Evolutionary conservation across 2,888 invertebrate genomes (phyloP), one percentile per base, ranked within the genome.

Genomic region (Pollenia labialis): DNA sequence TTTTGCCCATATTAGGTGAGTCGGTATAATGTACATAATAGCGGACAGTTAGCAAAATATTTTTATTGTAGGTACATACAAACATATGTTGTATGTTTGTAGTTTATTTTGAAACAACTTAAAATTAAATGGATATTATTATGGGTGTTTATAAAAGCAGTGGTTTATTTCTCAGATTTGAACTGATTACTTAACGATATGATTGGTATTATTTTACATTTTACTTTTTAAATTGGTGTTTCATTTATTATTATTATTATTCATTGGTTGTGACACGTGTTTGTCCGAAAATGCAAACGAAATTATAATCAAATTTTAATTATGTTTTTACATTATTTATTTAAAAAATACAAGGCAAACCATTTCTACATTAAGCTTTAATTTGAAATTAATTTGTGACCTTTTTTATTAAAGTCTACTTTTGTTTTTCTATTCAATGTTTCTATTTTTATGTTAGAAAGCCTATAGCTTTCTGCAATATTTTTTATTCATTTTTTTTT

Each of bases 261-360:
- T 32, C 6, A 32, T 68, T 71, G 46, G 56, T 71, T 75, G 58
- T 50, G 69, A 69, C 16, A 71, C 52, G 50, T 58, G 32, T 82
- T 32, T 77, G 64, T 66, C 46, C 10, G 60, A 58, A 80, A 64
- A 72, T 85, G 79, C 75, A 85, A 79, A 56, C 69, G 48, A 81
- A 64, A 62, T 46, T 82, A 32, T 62, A 56, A 75, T 68, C 46
- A 46, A 79, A 69, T 60, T 85, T 72, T 32, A 32, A 50, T 54
- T 40, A 64, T 44, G 16, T 75, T 80, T 84, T 83, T 83, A 75
- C 58, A 81, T 68, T 64, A 32, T 86, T 82, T 54, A 72, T 81
- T 74, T 76, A 76, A 80, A 83, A 87, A 87, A 81, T 84, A 84
- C 87, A 87, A 87, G 84, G 84, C 84, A 87, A 77, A 81, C 44